Evolutionary conservation across 2,797 vertebrate species (phyloP).

Genomic region (Coregonus ussuriensis): DNA sequence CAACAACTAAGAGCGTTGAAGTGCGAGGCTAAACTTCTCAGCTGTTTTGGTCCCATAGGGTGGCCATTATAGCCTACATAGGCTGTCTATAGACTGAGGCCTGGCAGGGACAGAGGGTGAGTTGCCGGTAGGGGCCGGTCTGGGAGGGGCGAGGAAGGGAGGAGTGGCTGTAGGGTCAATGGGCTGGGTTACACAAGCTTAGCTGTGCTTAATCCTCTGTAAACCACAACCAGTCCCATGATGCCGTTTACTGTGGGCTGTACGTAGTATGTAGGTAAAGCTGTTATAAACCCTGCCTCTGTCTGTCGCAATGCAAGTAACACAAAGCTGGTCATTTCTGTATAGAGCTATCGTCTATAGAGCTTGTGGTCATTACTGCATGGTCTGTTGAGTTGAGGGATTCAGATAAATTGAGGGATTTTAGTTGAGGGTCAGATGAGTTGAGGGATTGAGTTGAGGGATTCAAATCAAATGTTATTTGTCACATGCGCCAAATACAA

Average conservation of each 20-base stretch:
- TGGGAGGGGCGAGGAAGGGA: conserved; percentile 19
- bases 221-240: conserved; percentile 68
- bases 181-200: conserved; percentile 68
- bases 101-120: conserved; percentile 31
- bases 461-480: too few species aligned
- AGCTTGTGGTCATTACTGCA: background rate
- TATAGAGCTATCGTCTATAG: background rate
- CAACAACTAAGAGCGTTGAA: too few species aligned
- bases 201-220: conserved; percentile 74
- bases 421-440: too few species aligned
- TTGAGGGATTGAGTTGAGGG: too few species aligned
- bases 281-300: conserved; percentile 33
- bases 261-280: conserved; percentile 52
- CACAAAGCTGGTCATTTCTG: conserved; percentile 15
- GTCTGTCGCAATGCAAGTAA: conserved; percentile 6
- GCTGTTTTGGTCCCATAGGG: too few species aligned
- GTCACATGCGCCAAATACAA: too few species aligned
- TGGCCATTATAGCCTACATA: too few species aligned
- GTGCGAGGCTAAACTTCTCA: too few species aligned
- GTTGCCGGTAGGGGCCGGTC: conserved; percentile 15
- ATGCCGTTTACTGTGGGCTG: conserved; percentile 54
- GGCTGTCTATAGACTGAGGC: background rate
- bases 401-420: too few species aligned
- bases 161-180: conserved; percentile 50
- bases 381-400: background rate